Evolutionary conservation across 2,113 vertebrate species (phyloP), one percentile per base, ranked within the genome.

Genomic region (Miniopterus natalensis): DNA sequence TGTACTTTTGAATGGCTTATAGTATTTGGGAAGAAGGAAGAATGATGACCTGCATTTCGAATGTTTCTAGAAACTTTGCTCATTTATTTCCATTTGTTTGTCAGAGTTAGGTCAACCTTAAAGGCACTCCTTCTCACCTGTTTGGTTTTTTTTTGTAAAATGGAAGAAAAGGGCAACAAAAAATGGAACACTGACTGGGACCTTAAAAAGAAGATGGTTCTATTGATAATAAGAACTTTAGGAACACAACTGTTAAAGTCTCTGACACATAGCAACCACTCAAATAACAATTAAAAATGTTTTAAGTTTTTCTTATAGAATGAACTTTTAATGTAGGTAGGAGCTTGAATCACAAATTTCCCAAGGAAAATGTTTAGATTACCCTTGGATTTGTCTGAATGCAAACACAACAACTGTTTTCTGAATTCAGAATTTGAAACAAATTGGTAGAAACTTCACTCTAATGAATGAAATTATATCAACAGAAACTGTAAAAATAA

Each of bases 21-120:
- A 68, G 27, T 27, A n/a, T 45, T 85, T 80, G 59, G 13, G 31
- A 80, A 92, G 31, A 93, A 73, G 12, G 77, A 1, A 15, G 3
- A 59, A 84, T 36, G 45, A 42, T 84, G 17, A 88, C 29, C 27
- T 27, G 8, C 31, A 8, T 87, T 84, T 81, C 75, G 11, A 66
- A 70, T 53, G 31, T 90, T 84, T 94, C 61, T 68, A 40, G 51
- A 93, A 78, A 63, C 5, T 17, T 71, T 85, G 25, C 1, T 51
- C 49, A 68, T 53, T 85, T 92, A 88, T 87, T 96, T 84, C 57
- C 8, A 77, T 36, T 63, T 90, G 21, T 70, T 81, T 80, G 8
- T 88, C 31, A 84, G 25, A 84, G 70, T 1, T 27, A 74, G 13
- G 20, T 87, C 79, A 88, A 78, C 6, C 3, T 2, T 83, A 55